Percentiles rank a stretch among this genome's conserved stretches.
Evolutionary conservation across 1,140 invertebrate genomes (phyloP).

Genomic region (Chrysopa pallens): DNA sequence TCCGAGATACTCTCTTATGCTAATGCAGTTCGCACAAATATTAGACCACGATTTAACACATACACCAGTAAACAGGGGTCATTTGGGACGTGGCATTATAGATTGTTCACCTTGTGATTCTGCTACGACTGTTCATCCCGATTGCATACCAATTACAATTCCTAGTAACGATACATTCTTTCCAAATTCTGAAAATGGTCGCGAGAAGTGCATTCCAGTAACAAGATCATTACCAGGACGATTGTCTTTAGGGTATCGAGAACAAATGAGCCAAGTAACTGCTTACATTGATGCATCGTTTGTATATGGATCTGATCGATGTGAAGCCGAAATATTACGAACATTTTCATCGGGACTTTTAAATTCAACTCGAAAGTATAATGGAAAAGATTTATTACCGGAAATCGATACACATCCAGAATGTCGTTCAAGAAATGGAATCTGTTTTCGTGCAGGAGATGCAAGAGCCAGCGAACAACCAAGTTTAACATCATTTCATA

Average conservation of each 20-base stretch:
- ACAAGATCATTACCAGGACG: slow-evolving; percentile 41
- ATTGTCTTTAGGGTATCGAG: slow-evolving; percentile 42
- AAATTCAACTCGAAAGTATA: slow-evolving; percentile 26
- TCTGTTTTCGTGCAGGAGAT: slow-evolving; percentile 28
- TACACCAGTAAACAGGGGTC: slow-evolving; percentile 32
- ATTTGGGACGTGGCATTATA: neutral
- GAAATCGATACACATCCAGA: slow-evolving; percentile 24
- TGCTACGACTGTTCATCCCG: slow-evolving; percentile 31
- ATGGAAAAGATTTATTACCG: slow-evolving; percentile 25
- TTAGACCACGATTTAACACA: slow-evolving; percentile 55
- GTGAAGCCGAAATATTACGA: slow-evolving; percentile 15
- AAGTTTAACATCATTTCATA: neutral
- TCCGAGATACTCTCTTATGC: slow-evolving; percentile 40
- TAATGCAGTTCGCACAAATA: slow-evolving; percentile 69
- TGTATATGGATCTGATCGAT: slow-evolving; percentile 42
- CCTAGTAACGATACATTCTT: slow-evolving; percentile 48
- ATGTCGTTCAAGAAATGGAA: slow-evolving; percentile 25
- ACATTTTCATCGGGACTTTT: slow-evolving; percentile 21
- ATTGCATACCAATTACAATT: slow-evolving; percentile 58
- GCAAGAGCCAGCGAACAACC: neutral
- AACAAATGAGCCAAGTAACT: slow-evolving; percentile 49
- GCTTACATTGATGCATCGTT: slow-evolving; percentile 71
- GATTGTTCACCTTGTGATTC: neutral
- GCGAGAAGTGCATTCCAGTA: slow-evolving; percentile 47
- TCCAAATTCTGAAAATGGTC: slow-evolving; percentile 39